Conservation (phyloP, 2,113 vertebrate genomes). For the Oxygymnocypris stewartii region DNA sequence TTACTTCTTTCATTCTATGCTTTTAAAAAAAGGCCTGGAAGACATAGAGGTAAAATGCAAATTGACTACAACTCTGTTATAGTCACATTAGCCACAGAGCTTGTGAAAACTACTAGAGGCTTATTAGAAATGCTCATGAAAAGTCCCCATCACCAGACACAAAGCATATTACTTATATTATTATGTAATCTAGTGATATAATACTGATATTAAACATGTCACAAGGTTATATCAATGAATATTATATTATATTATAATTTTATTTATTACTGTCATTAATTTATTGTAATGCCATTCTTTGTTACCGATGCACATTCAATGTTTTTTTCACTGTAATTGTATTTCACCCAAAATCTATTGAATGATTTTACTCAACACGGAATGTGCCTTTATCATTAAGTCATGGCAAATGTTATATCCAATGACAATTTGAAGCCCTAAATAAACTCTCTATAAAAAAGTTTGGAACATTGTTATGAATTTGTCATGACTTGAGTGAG, state of each 20-base stretch:
- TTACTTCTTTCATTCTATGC: slow-evolving; percentile 6
- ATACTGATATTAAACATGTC: background rate
- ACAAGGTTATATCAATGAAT: background rate
- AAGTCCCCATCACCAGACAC: background rate
- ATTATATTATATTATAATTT: slow-evolving; percentile 1
- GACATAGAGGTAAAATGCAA: slow-evolving; percentile 17
- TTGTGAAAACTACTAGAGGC: slow-evolving; percentile 34
- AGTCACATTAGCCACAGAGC: slow-evolving; percentile 2
- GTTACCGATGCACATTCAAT: background rate
- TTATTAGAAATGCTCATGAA: background rate
- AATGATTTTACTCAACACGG: background rate
- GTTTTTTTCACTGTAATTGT: background rate
- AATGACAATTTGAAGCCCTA: slow-evolving; percentile 22
- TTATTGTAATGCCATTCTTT: slow-evolving; percentile 14
- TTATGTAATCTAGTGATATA: background rate
- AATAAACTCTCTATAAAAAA: slow-evolving; percentile 39
- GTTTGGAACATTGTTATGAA: slow-evolving; percentile 2
- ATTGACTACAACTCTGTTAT: slow-evolving; percentile 14
- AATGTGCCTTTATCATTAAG: slow-evolving; percentile 17
- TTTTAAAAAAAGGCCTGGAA: background rate
- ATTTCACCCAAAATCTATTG: background rate
- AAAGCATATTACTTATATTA: slow-evolving; percentile 14
- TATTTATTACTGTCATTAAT: background rate
- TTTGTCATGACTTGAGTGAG: slow-evolving; percentile 29
- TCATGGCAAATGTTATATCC: slow-evolving; percentile 16